These are phyloP conservation scores for Pollenia amentaria DNA, from an alignment of 2,888 invertebrate species.

Conservation along the genomic window DNA sequence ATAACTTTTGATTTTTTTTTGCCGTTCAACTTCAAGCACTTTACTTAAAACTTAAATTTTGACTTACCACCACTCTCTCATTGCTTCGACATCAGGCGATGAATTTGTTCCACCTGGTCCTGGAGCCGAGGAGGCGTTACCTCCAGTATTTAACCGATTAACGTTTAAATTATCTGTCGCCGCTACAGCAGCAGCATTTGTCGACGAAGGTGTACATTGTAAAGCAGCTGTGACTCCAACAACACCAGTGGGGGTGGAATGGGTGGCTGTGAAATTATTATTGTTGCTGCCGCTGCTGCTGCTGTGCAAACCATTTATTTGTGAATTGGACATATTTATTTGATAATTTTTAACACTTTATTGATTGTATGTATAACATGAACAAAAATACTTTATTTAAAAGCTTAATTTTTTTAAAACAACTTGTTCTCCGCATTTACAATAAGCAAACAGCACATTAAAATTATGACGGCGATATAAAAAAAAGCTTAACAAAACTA, in stretches of 20 bases:
- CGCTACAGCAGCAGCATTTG: constrained; percentile 75
- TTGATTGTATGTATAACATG: not conserved
- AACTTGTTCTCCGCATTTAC: not conserved
- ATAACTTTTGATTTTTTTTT: too few species aligned
- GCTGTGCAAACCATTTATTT: constrained; percentile 63
- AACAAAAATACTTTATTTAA: not conserved
- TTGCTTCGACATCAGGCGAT: constrained; percentile 81
- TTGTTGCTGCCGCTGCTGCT: constrained; percentile 28
- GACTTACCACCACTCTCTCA: constrained; percentile 84
- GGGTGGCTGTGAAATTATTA: constrained; percentile 30
- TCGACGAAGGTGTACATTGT: constrained; percentile 74
- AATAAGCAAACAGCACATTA: not conserved
- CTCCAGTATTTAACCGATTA: constrained; percentile 67
- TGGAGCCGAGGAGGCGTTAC: constrained; percentile 79
- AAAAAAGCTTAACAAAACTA: not conserved
- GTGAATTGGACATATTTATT: constrained; percentile 67
- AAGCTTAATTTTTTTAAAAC: not conserved
- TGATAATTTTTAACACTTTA: constrained; percentile 3
- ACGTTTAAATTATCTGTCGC: constrained; percentile 62
- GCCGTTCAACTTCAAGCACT: too few species aligned
- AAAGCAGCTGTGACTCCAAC: constrained; percentile 68
- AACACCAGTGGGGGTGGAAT: constrained; percentile 42
- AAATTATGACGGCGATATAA: not conserved
- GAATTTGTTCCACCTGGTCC: constrained; percentile 77
- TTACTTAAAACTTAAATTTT: not conserved